Evolutionary conservation across 1,140 invertebrate species (phyloP).

Genomic region (Megalopta genalis): DNA sequence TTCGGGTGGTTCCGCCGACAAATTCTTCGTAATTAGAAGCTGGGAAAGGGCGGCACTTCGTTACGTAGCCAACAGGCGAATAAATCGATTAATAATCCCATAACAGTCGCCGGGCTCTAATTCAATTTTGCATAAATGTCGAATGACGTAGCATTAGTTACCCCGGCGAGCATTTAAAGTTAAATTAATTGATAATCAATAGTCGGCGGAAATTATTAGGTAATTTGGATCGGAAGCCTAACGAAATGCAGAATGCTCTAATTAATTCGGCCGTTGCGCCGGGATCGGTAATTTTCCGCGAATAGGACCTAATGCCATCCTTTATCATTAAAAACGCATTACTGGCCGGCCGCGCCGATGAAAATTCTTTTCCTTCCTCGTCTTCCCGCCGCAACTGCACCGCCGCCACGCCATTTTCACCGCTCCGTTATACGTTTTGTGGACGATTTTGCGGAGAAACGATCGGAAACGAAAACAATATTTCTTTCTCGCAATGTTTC

Average conservation of each 20-base stretch:
- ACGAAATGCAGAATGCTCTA: conserved; percentile 10
- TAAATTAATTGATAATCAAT: conserved; percentile 50
- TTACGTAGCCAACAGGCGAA: conserved; percentile 18
- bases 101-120: conserved; percentile 32
- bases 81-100: conserved; percentile 43
- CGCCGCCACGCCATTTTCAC: too few relatives aligned
- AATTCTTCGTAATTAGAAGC: conserved; percentile 12
- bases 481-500: too few relatives aligned
- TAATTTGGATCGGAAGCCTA: conserved; percentile 25
- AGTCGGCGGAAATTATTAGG: conserved; percentile 36
- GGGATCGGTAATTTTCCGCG: conserved; percentile 6
- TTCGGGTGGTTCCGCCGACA: too few relatives aligned
- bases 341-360: background rate
- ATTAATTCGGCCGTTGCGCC: conserved; percentile 27
- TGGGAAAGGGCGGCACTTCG: conserved; percentile 4
- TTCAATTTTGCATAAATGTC: conserved; percentile 50
- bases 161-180: conserved; percentile 36
- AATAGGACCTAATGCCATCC: background rate
- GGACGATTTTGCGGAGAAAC: too few relatives aligned
- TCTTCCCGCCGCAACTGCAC: too few relatives aligned
- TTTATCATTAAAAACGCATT: conserved; percentile 8
- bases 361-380: too few relatives aligned
- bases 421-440: too few relatives aligned
- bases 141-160: conserved; percentile 40
- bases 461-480: too few relatives aligned